Evolutionary conservation across 2,113 vertebrate genomes (phyloP).

Genomic region (Semnornis frantzii): DNA sequence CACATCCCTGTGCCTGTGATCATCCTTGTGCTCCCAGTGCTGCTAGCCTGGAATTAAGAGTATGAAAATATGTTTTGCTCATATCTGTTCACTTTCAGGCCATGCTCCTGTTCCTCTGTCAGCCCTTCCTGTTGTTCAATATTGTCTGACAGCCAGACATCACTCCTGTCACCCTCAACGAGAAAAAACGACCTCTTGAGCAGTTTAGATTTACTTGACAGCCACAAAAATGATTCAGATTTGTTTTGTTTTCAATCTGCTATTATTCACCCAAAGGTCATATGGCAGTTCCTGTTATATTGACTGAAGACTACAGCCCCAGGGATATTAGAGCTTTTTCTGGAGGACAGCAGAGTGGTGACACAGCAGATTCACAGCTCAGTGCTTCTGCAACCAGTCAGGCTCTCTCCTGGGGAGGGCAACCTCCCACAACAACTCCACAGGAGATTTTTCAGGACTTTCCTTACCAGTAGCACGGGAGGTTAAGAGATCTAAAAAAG

Average conservation of each 20-base stretch:
- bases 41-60: neutral
- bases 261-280: conserved; percentile 17
- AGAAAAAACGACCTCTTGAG: neutral
- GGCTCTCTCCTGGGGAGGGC: neutral
- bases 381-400: neutral
- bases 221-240: neutral
- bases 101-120: neutral
- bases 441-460: neutral
- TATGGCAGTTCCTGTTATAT: neutral
- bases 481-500: neutral
- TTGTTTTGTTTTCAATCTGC: neutral
- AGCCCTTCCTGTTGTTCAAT: fast-evolving
- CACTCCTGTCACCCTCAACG: neutral
- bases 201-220: neutral
- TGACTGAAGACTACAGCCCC: neutral
- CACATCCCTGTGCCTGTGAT: neutral
- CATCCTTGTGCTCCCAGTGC: neutral
- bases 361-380: neutral
- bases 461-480: neutral
- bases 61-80: neutral
- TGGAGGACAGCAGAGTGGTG: neutral
- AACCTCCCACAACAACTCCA: neutral
- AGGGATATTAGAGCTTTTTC: neutral
- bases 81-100: neutral
- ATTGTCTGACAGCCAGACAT: neutral